A percentile compares a stretch with the other conserved stretches of the same genome.
phyloP scores from a whole-genome alignment of 2,113 vertebrate species.

The Theristicus caerulescens region DNA sequence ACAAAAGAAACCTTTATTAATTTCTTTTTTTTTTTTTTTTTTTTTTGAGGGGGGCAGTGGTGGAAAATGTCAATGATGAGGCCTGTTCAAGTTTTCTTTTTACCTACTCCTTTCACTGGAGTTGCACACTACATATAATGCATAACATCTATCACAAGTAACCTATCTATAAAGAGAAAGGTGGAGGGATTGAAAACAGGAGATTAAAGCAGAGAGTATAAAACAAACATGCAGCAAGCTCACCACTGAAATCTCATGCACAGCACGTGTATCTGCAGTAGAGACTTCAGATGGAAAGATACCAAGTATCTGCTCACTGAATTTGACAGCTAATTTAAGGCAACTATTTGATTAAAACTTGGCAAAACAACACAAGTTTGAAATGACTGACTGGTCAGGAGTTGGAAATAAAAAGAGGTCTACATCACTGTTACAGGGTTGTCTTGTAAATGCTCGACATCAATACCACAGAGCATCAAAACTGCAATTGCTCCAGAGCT shows the following conservation, averaged over 20 bases:
- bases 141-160: not conserved
- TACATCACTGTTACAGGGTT: not conserved
- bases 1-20: slow-evolving; percentile 62
- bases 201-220: not conserved
- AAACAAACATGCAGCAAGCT: slow-evolving; percentile 8
- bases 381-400: not conserved
- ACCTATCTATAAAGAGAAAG: not conserved
- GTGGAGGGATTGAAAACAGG: slow-evolving; percentile 12
- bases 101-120: not conserved
- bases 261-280: not conserved
- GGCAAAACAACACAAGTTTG: not conserved
- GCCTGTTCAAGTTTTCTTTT: not conserved
- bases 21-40: not conserved
- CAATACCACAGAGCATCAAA: not conserved
- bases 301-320: not conserved
- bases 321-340: not conserved
- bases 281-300: not conserved
- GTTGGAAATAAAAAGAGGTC: not conserved
- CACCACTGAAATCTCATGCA: not conserved
- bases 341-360: not conserved
- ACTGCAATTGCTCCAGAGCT: not conserved
- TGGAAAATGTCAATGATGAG: not conserved
- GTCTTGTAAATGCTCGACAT: not conserved
- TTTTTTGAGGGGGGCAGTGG: not conserved
- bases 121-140: not conserved